Evolutionary conservation across 2,888 invertebrate species (phyloP).

Genomic region (Leptinotarsa tumamoca): DNA sequence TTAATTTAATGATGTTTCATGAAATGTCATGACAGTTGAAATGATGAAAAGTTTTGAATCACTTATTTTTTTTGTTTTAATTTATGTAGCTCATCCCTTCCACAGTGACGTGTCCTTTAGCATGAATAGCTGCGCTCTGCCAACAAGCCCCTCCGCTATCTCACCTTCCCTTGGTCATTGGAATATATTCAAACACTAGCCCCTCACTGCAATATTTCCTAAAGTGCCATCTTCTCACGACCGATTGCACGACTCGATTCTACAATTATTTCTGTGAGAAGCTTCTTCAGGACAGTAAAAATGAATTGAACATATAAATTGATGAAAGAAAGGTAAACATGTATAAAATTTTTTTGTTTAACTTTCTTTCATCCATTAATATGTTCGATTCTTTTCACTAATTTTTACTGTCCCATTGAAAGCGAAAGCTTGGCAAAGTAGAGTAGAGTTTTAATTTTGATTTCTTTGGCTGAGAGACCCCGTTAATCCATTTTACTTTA

Average conservation of each 20-base stretch:
- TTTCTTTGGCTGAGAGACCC: too few relatives aligned
- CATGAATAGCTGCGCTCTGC: conserved; percentile 59
- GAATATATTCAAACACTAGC: conserved; percentile 1
- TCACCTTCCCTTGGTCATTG: conserved; percentile 38
- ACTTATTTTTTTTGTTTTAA: neutral
- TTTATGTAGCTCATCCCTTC: conserved; percentile 7
- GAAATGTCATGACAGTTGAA: neutral
- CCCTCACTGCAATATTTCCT: conserved; percentile 7
- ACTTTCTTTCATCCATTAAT: too few relatives aligned
- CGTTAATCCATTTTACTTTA: too few relatives aligned
- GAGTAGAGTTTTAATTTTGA: too few relatives aligned
- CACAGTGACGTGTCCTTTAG: conserved; percentile 42
- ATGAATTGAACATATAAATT: too few relatives aligned
- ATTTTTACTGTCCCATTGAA: too few relatives aligned
- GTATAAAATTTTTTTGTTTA: too few relatives aligned
- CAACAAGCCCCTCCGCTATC: conserved; percentile 59
- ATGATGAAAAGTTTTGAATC: neutral
- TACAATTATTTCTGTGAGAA: too few relatives aligned
- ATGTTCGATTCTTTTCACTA: too few relatives aligned
- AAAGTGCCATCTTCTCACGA: conserved; percentile 1
- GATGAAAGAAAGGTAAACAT: too few relatives aligned
- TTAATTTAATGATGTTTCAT: neutral
- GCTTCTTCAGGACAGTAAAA: too few relatives aligned
- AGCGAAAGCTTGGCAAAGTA: too few relatives aligned
- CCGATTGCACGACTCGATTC: neutral